Conservation (phyloP, 2,888 invertebrate genomes). For the Ametastegia equiseti region DNA sequence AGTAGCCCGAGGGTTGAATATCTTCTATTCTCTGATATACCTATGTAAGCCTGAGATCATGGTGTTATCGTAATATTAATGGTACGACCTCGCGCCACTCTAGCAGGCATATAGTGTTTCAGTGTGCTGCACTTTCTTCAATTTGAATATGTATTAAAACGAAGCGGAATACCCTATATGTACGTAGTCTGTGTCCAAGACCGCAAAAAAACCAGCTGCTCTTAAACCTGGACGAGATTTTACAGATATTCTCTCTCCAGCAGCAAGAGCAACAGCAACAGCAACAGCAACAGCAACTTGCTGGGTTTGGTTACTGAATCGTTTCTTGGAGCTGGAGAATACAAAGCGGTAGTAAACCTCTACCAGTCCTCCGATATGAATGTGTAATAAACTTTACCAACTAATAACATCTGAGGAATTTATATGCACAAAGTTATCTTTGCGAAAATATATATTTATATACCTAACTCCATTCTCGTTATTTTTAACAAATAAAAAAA, state of each 20-base stretch:
- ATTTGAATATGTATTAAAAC: conserved; percentile 30
- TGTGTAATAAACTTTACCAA: background rate
- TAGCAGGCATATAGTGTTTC: background rate
- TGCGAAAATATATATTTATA: background rate
- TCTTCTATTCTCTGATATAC: conserved; percentile 13
- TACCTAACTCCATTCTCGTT: no score
- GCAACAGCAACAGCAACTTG: no score
- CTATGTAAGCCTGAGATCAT: conserved; percentile 11
- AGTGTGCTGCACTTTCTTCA: background rate
- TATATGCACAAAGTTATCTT: background rate
- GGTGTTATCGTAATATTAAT: conserved; percentile 18
- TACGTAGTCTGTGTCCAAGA: background rate
- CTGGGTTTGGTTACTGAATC: conserved; percentile 21
- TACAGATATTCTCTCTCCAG: conserved; percentile 3
- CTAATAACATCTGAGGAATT: background rate
- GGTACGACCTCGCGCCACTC: conserved; percentile 8
- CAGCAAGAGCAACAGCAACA: background rate
- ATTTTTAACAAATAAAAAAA: no score
- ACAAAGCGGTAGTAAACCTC: conserved; percentile 10
- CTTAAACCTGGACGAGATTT: background rate
- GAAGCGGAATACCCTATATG: conserved; percentile 1
- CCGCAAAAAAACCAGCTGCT: conserved; percentile 32
- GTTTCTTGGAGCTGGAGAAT: background rate
- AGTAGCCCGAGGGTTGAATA: background rate
- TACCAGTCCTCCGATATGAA: background rate